Evolutionary conservation across 1,140 invertebrate species (phyloP).

Genomic region (Aethina tumida): DNA sequence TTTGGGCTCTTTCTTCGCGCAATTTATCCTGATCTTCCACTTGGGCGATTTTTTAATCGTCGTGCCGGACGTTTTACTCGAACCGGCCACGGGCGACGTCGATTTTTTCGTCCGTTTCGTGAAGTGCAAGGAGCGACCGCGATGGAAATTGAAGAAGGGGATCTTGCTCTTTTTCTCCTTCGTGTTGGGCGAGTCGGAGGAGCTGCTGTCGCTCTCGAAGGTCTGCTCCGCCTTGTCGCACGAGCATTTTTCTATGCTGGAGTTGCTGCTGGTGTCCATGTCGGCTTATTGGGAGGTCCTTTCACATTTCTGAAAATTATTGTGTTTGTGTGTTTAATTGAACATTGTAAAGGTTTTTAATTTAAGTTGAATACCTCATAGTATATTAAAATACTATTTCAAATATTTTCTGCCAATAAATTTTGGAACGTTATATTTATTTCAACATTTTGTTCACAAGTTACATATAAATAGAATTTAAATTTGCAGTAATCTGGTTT

Average conservation of each 20-base stretch:
- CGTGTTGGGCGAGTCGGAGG: conserved; percentile 15
- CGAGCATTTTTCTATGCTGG: conserved; percentile 24
- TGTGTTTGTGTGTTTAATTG: background rate
- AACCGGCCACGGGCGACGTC: background rate
- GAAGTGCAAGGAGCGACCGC: conserved; percentile 25
- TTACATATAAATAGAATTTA: too few species aligned
- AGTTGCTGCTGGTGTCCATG: conserved; percentile 8
- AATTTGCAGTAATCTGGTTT: too few species aligned
- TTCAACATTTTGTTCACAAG: too few species aligned
- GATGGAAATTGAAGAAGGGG: conserved; percentile 22
- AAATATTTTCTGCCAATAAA: too few species aligned
- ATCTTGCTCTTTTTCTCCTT: conserved; percentile 29
- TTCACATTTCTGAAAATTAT: too few species aligned
- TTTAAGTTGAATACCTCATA: too few species aligned
- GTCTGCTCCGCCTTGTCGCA: conserved; percentile 23
- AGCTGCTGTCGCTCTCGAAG: conserved; percentile 23
- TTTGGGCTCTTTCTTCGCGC: conserved; percentile 45
- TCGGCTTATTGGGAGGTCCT: too few species aligned
- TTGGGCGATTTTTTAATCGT: conserved; percentile 45
- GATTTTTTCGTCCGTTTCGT: conserved; percentile 26
- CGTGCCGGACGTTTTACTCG: conserved; percentile 8
- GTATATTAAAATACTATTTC: too few species aligned
- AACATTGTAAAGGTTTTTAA: background rate
- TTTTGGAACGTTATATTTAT: too few species aligned
- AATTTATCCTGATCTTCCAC: conserved; percentile 53